Base-by-base conservation (phyloP, 2,113 vertebrate species). In the Epinephelus moara region DNA sequence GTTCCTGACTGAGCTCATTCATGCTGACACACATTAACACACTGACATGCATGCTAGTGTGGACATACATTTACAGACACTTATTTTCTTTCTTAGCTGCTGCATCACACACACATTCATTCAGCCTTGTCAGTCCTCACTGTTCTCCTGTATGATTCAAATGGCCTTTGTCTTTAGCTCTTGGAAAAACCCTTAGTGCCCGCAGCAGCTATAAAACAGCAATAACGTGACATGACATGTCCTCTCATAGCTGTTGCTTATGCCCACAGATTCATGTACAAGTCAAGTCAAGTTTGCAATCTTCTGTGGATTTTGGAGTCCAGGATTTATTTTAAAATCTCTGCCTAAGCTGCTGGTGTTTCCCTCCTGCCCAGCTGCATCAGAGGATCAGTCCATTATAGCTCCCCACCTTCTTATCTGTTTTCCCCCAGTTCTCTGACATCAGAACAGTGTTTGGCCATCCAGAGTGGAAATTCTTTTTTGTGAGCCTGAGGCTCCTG, bases 1-100 rank as follows among this genome's bases (percentile, higher is more conserved):
- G 72, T 70, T 64, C 60, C 63, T 76, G 61, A 81, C 81, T 84
- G 80, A 30, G 68, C 19, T 72, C 60, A 74, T 87, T 87, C 72
- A 80, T 17, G 7, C 66, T 63, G 64, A 75, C 66, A 68, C 61
- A 79, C 25, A 64, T 0, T 49, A 42, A 42, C 42, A 70, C 55
- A 79, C 45, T 19, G 52, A 56, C 70, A 45, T 1, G 6, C 47
- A 62, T 69, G 75, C 62, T 74, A 15, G 18, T 60, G 55, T 79
- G 75, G 59, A 75, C 18, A 79, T 37, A 47, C 42, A 18, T 45
- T 45, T 45, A 11, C 14, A n/a, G 62, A 47, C 18, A 59, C 23
- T 50, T 21, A n/a, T 66, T 77, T 62, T 23, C n/a, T 59, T 13
- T 63, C 71, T 67, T 40, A 59, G 25, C 64, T 2, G 9, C 33